A percentile compares a stretch with the other conserved stretches of the same genome.
Evolutionary conservation across 2,797 vertebrate genomes (phyloP).

Genomic region (Oreortyx pictus): DNA sequence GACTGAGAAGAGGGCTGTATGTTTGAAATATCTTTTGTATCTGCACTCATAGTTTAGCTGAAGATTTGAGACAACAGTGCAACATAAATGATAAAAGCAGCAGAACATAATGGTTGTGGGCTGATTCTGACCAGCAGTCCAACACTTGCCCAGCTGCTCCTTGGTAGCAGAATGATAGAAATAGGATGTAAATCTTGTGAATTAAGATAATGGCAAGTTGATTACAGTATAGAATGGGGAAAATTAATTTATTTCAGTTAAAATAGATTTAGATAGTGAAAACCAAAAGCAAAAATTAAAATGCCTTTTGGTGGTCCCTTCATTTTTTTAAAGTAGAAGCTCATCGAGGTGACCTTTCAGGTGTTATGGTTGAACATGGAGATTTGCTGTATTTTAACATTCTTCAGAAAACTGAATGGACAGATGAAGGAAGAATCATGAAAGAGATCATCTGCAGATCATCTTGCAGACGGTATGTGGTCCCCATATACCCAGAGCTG

Average conservation of each 20-base stretch:
- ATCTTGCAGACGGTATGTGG: fast-evolving
- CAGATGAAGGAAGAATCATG: neutral
- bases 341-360: neutral
- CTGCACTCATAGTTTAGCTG: neutral
- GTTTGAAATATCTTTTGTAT: neutral
- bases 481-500: neutral
- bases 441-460: neutral
- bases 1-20: neutral
- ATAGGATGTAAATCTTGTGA: neutral
- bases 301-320: fast-evolving
- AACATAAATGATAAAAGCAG: neutral
- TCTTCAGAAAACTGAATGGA: neutral
- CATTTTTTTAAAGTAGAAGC: neutral
- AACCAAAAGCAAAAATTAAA: neutral
- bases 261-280: neutral
- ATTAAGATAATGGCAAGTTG: neutral
- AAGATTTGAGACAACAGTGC: neutral
- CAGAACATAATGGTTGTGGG: neutral
- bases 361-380: neutral
- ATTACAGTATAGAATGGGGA: neutral
- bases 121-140: neutral
- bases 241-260: neutral
- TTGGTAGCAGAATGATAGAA: neutral
- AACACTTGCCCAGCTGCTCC: neutral
- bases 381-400: neutral